phyloP scores from a whole-genome alignment of 1,140 invertebrate genomes.

The Dendrolimus kikuchii region DNA sequence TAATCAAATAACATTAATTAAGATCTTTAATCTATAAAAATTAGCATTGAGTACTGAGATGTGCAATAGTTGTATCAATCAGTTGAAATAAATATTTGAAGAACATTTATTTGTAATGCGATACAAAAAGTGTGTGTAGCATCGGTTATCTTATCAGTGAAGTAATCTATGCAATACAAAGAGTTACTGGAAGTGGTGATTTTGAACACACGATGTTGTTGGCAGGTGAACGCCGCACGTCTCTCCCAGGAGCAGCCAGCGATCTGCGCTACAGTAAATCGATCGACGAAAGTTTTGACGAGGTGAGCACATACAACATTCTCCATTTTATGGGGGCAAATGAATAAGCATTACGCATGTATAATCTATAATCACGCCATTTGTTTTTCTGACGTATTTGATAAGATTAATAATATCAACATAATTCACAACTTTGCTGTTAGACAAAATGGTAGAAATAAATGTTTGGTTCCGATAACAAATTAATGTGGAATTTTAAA shows the following conservation, averaged over 20 bases:
- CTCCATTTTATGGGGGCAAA: not conserved
- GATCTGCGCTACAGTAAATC: slow-evolving; percentile 12
- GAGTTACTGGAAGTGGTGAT: slow-evolving; percentile 7
- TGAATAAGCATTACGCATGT: not conserved
- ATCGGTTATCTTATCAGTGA: slow-evolving; percentile 33
- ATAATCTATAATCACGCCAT: no score
- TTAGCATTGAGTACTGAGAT: not conserved
- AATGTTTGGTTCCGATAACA: no score
- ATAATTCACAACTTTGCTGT: no score
- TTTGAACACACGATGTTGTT: slow-evolving; percentile 43
- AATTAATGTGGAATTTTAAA: no score
- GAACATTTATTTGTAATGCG: slow-evolving; percentile 13
- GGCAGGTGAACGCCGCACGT: slow-evolving; percentile 47
- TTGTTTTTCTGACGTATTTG: no score
- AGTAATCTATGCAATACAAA: slow-evolving; percentile 22
- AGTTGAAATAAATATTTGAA: slow-evolving; percentile 4
- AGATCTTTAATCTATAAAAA: no score
- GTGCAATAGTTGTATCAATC: slow-evolving; percentile 9
- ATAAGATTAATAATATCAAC: no score
- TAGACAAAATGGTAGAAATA: no score
- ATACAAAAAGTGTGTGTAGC: slow-evolving; percentile 11
- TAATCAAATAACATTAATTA: no score
- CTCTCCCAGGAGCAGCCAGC: slow-evolving; percentile 22
- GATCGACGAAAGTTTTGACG: slow-evolving; percentile 17
- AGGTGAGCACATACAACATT: slow-evolving; percentile 22